These are phyloP conservation scores for Micromesistius poutassou DNA, from an alignment of 2,797 vertebrate species.

Conservation along the genomic window DNA sequence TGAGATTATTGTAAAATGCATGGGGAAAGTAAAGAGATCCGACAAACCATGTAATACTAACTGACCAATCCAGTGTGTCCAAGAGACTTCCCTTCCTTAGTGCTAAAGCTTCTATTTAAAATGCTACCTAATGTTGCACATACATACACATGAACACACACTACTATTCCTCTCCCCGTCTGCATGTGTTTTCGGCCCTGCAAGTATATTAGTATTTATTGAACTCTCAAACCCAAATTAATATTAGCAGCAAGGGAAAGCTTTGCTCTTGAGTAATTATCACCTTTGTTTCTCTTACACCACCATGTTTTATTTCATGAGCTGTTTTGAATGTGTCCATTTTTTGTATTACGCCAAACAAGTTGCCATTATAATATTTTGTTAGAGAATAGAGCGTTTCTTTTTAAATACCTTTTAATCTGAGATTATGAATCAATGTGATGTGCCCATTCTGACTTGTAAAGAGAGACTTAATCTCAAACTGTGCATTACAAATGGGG, in stretches of 20 bases:
- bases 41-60: conserved; percentile 21
- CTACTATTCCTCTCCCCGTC: conserved; percentile 43
- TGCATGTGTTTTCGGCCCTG: conserved; percentile 54
- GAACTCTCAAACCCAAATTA: conserved; percentile 60
- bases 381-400: neutral
- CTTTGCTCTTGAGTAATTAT: conserved; percentile 54
- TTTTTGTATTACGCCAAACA: neutral
- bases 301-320: neutral
- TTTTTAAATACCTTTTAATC: neutral
- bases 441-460: conserved; percentile 3
- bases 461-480: conserved; percentile 40
- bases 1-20: conserved; percentile 42
- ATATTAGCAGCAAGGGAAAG: conserved; percentile 58
- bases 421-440: neutral
- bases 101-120: conserved; percentile 29
- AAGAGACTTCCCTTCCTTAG: conserved; percentile 31
- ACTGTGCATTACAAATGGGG: conserved; percentile 36
- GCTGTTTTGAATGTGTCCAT: neutral
- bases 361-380: neutral
- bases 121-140: conserved; percentile 25
- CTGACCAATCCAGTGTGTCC: conserved; percentile 30
- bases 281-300: conserved; percentile 32
- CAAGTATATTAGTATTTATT: conserved; percentile 55
- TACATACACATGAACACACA: conserved; percentile 39
- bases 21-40: conserved; percentile 57